Evolutionary conservation across 2,113 vertebrate genomes (phyloP).

Genomic region (Actinemys pallida): DNA sequence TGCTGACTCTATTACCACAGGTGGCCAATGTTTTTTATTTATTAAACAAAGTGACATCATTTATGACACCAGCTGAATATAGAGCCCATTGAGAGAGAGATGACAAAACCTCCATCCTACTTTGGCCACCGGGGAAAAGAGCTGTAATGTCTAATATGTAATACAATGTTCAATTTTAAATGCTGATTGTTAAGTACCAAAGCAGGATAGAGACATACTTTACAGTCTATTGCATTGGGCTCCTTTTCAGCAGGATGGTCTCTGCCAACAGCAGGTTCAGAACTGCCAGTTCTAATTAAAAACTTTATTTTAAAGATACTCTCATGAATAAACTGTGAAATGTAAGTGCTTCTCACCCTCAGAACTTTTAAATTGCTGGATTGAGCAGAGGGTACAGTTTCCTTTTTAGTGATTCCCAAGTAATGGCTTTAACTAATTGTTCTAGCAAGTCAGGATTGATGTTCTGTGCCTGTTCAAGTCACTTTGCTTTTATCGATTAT

Average conservation of each 20-base stretch:
- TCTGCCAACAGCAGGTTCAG: slow-evolving; percentile 69
- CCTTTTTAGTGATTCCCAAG: slow-evolving; percentile 31
- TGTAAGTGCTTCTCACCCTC: slow-evolving; percentile 18
- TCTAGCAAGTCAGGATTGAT: slow-evolving; percentile 4
- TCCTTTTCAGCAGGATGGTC: slow-evolving; percentile 58
- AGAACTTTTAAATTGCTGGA: slow-evolving; percentile 41
- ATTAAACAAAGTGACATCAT: background rate
- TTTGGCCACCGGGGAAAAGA: slow-evolving; percentile 4
- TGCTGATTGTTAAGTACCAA: slow-evolving; percentile 49
- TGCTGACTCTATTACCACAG: background rate
- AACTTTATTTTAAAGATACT: slow-evolving; percentile 73
- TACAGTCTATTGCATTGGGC: slow-evolving; percentile 32
- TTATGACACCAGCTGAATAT: slow-evolving; percentile 11
- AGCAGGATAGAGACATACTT: slow-evolving; percentile 34
- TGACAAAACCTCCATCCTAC: background rate
- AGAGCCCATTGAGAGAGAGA: slow-evolving; percentile 25
- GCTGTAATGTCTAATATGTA: slow-evolving; percentile 22
- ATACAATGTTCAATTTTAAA: slow-evolving; percentile 49
- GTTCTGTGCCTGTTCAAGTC: background rate
- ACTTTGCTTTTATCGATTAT: background rate
- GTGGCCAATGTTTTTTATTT: background rate
- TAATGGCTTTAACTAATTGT: slow-evolving; percentile 33
- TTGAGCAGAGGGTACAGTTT: slow-evolving; percentile 29
- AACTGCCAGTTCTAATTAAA: slow-evolving; percentile 76
- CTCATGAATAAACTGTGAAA: too few relatives aligned